These are phyloP conservation scores for Engraulis encrasicolus DNA, from an alignment of 2,113 vertebrate genomes.

Conservation along the genomic window DNA sequence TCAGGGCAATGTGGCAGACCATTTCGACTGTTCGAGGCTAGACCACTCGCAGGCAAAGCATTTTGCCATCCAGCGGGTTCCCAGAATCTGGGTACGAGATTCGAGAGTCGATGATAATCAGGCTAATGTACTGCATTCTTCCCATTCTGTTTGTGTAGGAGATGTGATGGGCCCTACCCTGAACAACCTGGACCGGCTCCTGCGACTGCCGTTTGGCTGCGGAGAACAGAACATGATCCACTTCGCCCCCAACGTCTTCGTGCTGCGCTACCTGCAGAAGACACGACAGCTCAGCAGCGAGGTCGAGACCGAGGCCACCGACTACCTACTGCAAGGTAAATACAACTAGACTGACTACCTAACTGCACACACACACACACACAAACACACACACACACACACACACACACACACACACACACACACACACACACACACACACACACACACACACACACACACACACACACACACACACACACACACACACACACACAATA, in stretches of 20 bases:
- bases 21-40: too few species aligned
- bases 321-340: slow-evolving; percentile 85
- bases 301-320: slow-evolving; percentile 86
- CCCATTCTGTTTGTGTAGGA: slow-evolving; percentile 71
- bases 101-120: too few species aligned
- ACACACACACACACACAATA: too few species aligned
- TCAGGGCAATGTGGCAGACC: too few species aligned
- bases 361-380: not conserved
- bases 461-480: not conserved
- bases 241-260: slow-evolving; percentile 92
- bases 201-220: slow-evolving; percentile 89
- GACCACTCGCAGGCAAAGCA: too few species aligned
- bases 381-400: not conserved
- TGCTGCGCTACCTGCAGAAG: slow-evolving; percentile 92
- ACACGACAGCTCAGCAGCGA: slow-evolving; percentile 86
- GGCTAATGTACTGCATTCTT: not conserved
- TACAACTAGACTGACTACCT: not conserved
- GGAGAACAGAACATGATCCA: slow-evolving; percentile 98
- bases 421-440: not conserved
- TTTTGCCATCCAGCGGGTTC: too few species aligned
- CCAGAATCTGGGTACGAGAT: too few species aligned
- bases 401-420: not conserved
- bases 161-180: slow-evolving; percentile 93
- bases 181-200: slow-evolving; percentile 87
- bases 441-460: not conserved